Evolutionary conservation across 2,797 vertebrate species (phyloP).

Genomic region (Microcaecilia unicolor): DNA sequence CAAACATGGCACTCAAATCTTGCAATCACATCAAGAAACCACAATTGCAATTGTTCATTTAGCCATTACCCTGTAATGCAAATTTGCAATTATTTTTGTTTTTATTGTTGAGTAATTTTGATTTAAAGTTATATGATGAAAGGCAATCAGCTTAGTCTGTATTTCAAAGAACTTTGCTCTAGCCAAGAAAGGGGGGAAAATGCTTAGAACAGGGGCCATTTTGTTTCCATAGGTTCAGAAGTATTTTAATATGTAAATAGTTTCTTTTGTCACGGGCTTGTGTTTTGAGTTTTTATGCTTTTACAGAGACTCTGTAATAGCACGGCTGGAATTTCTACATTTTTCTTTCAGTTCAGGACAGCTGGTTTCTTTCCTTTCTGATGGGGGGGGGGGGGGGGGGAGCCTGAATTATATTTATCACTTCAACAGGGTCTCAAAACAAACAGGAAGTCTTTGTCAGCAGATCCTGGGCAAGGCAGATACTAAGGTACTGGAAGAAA

Average conservation of each 20-base stretch:
- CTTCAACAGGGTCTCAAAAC: slow-evolving; percentile 77
- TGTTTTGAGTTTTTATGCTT: slow-evolving; percentile 38
- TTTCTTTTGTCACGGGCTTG: slow-evolving; percentile 19
- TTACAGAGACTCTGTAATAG: slow-evolving; percentile 51
- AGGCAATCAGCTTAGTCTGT: slow-evolving; percentile 26
- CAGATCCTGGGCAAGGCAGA: slow-evolving; percentile 69
- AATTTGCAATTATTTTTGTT: slow-evolving; percentile 48
- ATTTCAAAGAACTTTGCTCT: no score
- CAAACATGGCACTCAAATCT: slow-evolving; percentile 61
- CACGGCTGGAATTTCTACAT: slow-evolving; percentile 54
- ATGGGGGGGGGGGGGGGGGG: slow-evolving; percentile 60
- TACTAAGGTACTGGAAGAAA: slow-evolving; percentile 81
- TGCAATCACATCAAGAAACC: slow-evolving; percentile 66
- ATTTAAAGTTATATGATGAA: slow-evolving; percentile 32
- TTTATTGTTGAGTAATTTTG: slow-evolving; percentile 40
- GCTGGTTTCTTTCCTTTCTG: slow-evolving; percentile 67
- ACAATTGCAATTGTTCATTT: slow-evolving; percentile 65
- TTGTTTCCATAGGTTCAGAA: not conserved
- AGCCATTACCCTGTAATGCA: slow-evolving; percentile 25
- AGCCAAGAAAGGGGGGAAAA: no score
- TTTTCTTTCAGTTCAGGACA: slow-evolving; percentile 59
- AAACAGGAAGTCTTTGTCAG: slow-evolving; percentile 83
- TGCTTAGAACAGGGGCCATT: no score
- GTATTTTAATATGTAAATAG: slow-evolving; percentile 33
- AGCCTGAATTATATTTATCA: slow-evolving; percentile 75